These are phyloP conservation scores for Nasonia oneida DNA, from an alignment of 2,888 invertebrate genomes.

Conservation along the genomic window DNA sequence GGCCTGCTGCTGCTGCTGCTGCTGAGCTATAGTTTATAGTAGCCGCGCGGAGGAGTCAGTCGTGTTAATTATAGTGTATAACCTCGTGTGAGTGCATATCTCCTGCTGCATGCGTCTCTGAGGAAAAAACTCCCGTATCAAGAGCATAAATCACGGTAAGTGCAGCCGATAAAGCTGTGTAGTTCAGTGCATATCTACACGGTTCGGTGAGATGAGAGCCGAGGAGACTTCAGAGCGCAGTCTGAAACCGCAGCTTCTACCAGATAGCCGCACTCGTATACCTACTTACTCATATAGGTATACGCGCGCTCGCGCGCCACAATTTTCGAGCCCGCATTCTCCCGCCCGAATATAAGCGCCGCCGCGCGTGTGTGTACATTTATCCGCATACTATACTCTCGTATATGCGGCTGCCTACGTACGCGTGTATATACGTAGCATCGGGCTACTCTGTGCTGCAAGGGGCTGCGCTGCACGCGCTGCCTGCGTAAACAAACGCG, in stretches of 20 bases:
- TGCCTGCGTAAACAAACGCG: conserved; percentile 53
- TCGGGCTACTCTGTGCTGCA: not conserved
- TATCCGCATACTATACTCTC: not conserved
- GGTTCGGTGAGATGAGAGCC: too few species aligned
- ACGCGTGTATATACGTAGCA: not conserved
- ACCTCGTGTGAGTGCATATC: conserved; percentile 57
- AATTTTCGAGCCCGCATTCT: conserved; percentile 33
- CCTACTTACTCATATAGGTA: too few species aligned
- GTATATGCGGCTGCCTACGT: too few species aligned
- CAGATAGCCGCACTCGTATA: too few species aligned
- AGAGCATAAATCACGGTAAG: conserved; percentile 47
- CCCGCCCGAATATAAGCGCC: conserved; percentile 57
- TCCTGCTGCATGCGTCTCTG: conserved; percentile 4
- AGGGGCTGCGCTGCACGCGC: not conserved
- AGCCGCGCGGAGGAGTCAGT: not conserved
- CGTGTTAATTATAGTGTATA: conserved; percentile 46
- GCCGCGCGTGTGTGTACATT: not conserved
- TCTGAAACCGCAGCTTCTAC: too few species aligned
- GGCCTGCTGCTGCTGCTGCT: not conserved
- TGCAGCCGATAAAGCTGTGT: not conserved
- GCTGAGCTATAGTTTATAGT: conserved; percentile 36
- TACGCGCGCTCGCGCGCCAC: not conserved
- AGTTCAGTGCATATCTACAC: not conserved
- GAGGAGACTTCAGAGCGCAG: too few species aligned
- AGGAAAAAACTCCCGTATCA: conserved; percentile 32